A percentile compares a stretch with the other conserved stretches of the same genome.
Conservation (phyloP, 2,113 vertebrate genomes). For the Xyliphius kryptos region DNA sequence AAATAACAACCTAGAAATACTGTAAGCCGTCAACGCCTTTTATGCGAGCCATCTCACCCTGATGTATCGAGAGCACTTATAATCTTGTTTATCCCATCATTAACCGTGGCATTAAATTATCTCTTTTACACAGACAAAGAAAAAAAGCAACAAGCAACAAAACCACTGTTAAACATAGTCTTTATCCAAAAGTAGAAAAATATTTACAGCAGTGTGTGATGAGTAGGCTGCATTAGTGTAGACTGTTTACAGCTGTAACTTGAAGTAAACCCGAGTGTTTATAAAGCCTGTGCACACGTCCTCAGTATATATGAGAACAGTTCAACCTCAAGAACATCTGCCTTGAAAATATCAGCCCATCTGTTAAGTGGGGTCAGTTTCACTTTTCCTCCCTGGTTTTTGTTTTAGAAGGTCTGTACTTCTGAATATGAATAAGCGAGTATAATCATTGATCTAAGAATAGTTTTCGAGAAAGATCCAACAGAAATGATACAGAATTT, state of each 20-base stretch:
- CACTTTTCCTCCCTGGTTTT: not conserved
- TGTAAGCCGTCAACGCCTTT: not conserved
- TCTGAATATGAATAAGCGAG: too few species aligned
- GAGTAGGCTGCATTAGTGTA: not conserved
- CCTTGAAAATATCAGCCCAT: not conserved
- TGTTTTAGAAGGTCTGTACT: too few species aligned
- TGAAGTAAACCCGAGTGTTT: not conserved
- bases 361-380: not conserved
- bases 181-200: not conserved
- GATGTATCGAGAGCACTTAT: not conserved
- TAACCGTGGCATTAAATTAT: not conserved
- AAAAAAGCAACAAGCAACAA: not conserved
- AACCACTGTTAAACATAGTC: not conserved
- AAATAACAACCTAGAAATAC: constrained; percentile 5
- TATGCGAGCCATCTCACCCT: not conserved
- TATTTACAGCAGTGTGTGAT: not conserved
- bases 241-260: not conserved
- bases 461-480: too few species aligned
- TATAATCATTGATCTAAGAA: too few species aligned
- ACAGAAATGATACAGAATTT: too few species aligned
- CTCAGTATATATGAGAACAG: not conserved
- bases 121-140: not conserved
- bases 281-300: not conserved
- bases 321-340: not conserved
- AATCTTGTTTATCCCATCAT: not conserved